These are phyloP conservation scores for Aethina tumida DNA, from an alignment of 1,140 invertebrate species.

Conservation along the genomic window DNA sequence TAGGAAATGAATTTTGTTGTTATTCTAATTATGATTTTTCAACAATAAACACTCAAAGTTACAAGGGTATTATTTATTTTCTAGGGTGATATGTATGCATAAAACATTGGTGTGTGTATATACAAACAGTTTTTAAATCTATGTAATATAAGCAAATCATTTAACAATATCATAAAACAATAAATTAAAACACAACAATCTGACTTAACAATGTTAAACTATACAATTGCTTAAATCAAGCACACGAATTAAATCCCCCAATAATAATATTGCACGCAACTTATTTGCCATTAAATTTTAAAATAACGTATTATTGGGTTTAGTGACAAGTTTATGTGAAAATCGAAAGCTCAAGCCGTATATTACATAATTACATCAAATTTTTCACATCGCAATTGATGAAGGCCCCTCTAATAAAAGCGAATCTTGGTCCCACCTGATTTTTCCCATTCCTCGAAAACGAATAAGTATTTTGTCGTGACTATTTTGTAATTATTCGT, in stretches of 20 bases:
- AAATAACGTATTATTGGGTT: too few relatives aligned
- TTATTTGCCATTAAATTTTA: too few relatives aligned
- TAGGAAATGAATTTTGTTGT: slow-evolving; percentile 87
- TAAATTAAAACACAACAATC: slow-evolving; percentile 3
- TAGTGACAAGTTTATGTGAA: too few relatives aligned
- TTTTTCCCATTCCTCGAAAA: background rate
- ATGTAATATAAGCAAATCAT: slow-evolving; percentile 6
- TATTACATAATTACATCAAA: too few relatives aligned
- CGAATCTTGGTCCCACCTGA: slow-evolving; percentile 20
- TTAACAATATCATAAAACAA: slow-evolving; percentile 2
- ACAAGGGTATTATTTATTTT: slow-evolving; percentile 13
- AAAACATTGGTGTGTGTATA: slow-evolving; percentile 17
- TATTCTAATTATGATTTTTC: slow-evolving; percentile 69
- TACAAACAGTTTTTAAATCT: slow-evolving; percentile 11
- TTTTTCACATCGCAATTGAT: slow-evolving; percentile 8
- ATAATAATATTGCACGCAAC: too few relatives aligned
- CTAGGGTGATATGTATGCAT: slow-evolving; percentile 25
- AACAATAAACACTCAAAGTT: slow-evolving; percentile 13
- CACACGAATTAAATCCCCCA: too few relatives aligned
- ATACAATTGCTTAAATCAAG: too few relatives aligned
- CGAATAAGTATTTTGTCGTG: too few relatives aligned
- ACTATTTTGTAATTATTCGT: too few relatives aligned
- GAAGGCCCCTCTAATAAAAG: slow-evolving; percentile 19
- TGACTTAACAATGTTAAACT: background rate
- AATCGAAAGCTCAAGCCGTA: too few relatives aligned